These are phyloP conservation scores for Holothuria leucospilota DNA, from an alignment of 53 echinoderm and acorn worm genomes.

Conservation along the genomic window DNA sequence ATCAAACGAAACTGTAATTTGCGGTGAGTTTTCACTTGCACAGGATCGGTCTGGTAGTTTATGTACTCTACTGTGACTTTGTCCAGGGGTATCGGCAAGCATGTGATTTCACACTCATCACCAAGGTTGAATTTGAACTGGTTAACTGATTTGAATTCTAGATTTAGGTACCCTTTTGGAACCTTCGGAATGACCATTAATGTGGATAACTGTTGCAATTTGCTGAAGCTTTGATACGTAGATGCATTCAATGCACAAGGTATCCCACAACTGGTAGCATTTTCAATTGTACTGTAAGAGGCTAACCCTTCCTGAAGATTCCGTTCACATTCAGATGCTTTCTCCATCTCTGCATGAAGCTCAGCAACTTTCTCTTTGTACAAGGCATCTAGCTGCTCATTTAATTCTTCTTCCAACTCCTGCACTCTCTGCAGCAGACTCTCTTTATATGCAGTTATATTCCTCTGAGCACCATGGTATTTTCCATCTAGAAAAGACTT, in stretches of 20 bases:
- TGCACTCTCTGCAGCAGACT: constrained; percentile 30
- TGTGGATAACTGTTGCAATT: constrained; percentile 7
- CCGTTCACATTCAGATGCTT: constrained; percentile 25
- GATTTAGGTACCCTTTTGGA: constrained; percentile 25
- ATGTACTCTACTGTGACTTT: constrained; percentile 22
- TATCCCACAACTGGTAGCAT: constrained; percentile 35
- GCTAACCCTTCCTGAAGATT: constrained; percentile 25
- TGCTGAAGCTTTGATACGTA: constrained; percentile 30
- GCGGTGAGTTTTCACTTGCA: constrained; percentile 38
- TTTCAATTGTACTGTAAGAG: constrained; percentile 15
- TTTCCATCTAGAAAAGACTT: constrained; percentile 38
- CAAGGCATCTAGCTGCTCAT: not conserved
- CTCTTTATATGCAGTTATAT: constrained; percentile 22
- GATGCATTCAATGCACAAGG: constrained; percentile 19
- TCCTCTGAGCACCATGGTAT: constrained; percentile 35
- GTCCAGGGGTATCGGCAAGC: constrained; percentile 16
- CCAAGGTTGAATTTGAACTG: constrained; percentile 23
- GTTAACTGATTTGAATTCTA: constrained; percentile 33
- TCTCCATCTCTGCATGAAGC: constrained; percentile 32
- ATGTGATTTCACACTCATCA: constrained; percentile 26
- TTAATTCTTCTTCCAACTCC: constrained; percentile 30
- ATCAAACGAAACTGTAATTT: constrained; percentile 32
- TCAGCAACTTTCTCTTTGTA: constrained; percentile 36
- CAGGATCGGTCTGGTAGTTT: not conserved
- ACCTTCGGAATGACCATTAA: not conserved